Percentiles rank a stretch among this genome's conserved stretches.
Conservation (phyloP, 2,113 vertebrate species). For the Synodontis membranacea region DNA sequence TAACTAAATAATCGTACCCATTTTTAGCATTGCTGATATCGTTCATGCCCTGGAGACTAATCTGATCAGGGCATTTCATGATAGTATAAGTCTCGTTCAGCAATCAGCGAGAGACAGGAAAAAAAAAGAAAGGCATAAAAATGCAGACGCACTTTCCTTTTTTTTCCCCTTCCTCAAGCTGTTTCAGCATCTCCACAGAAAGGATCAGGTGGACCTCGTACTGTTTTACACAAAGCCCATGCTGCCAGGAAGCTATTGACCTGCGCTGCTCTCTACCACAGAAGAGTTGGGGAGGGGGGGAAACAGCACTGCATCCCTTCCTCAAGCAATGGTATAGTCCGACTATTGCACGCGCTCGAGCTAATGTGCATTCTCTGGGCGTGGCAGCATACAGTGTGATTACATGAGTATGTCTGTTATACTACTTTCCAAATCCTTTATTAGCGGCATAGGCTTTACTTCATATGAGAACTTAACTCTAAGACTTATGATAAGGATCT, state of each 20-base stretch:
- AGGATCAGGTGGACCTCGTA: constrained; percentile 35
- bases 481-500: background rate
- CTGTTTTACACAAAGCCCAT: constrained; percentile 41
- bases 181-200: constrained; percentile 49
- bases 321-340: constrained; percentile 18
- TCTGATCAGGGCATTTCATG: background rate
- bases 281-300: background rate
- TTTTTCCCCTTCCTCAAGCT: constrained; percentile 9
- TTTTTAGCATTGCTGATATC: background rate
- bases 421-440: background rate
- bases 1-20: background rate
- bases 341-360: background rate
- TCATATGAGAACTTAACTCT: background rate
- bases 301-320: constrained; percentile 25
- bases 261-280: constrained; percentile 10
- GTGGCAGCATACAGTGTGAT: constrained; percentile 27
- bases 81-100: background rate
- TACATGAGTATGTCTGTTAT: background rate
- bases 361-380: constrained; percentile 20
- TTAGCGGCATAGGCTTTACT: background rate
- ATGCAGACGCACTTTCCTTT: constrained; percentile 10
- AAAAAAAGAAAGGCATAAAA: constrained; percentile 25
- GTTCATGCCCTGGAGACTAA: background rate
- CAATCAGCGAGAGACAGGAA: background rate
- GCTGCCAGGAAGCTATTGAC: constrained; percentile 55